phyloP scores from a whole-genome alignment of 1,140 invertebrate species.

The Leptinotarsa lineolata region DNA sequence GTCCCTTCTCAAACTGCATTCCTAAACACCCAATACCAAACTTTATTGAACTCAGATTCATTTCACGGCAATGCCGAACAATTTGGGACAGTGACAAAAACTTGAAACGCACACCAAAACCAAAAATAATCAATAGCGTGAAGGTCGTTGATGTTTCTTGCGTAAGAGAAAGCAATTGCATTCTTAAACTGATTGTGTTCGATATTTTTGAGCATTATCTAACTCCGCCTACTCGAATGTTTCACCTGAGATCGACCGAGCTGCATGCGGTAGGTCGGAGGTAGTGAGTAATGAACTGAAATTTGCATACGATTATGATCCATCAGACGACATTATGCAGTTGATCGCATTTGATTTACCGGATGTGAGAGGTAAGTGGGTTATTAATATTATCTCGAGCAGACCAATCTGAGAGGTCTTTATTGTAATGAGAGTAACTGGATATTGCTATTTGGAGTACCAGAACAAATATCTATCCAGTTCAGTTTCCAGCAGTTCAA shows the following conservation, averaged over 20 bases:
- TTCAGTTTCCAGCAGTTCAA: too few species aligned
- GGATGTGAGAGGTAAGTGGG: not conserved
- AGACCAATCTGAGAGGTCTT: too few species aligned
- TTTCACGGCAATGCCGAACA: not conserved
- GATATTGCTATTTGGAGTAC: too few species aligned
- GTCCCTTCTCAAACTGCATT: too few species aligned
- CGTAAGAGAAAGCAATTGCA: slow-evolving; percentile 24
- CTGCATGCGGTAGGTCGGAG: not conserved
- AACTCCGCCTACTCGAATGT: slow-evolving; percentile 2
- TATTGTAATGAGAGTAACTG: too few species aligned
- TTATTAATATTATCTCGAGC: not conserved
- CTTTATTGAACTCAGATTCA: not conserved
- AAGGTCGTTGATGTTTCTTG: slow-evolving; percentile 18
- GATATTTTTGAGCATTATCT: slow-evolving; percentile 4
- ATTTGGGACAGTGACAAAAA: slow-evolving; percentile 8
- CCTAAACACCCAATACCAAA: not conserved
- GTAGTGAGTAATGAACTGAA: not conserved
- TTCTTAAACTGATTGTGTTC: slow-evolving; percentile 16
- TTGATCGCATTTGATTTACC: not conserved
- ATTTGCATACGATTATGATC: slow-evolving; percentile 1
- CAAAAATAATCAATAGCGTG: slow-evolving; percentile 11
- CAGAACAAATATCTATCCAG: too few species aligned
- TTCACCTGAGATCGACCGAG: not conserved
- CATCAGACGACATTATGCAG: not conserved
- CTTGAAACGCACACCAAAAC: not conserved